Evolutionary conservation across 2,113 vertebrate species (phyloP).

Genomic region (Melanocharis versteri): DNA sequence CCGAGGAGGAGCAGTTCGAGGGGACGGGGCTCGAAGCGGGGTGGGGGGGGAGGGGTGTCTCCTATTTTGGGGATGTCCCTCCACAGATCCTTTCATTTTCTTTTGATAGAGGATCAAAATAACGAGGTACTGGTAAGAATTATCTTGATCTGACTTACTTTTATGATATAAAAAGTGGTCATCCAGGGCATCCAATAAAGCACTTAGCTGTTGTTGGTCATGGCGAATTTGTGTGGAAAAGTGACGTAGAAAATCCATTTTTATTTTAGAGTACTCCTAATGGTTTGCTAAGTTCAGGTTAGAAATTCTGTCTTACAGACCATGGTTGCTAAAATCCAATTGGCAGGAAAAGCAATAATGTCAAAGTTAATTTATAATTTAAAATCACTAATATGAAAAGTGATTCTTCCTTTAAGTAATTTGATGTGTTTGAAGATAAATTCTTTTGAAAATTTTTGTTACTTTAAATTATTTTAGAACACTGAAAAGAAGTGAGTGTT

Average conservation of each 20-base stretch:
- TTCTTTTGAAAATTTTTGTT: conserved; percentile 24
- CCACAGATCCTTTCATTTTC: background rate
- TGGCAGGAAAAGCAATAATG: conserved; percentile 38
- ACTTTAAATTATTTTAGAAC: conserved; percentile 55
- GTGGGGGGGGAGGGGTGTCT: too few species aligned
- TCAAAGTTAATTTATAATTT: conserved; percentile 54
- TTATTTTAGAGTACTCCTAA: conserved; percentile 16
- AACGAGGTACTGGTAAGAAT: background rate
- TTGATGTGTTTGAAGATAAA: conserved; percentile 30
- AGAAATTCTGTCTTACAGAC: conserved; percentile 24
- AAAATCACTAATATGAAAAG: conserved; percentile 44
- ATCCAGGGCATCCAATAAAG: background rate
- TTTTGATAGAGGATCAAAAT: background rate
- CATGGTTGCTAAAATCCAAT: conserved; percentile 18
- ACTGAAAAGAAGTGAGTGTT: background rate
- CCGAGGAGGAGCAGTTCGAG: too few species aligned
- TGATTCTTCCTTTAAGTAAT: conserved; percentile 35
- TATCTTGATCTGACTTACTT: background rate
- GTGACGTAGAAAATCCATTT: conserved; percentile 9
- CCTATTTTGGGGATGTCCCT: too few species aligned
- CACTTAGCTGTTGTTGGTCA: conserved; percentile 4
- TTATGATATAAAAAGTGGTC: background rate
- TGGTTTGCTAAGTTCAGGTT: background rate
- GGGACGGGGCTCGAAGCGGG: too few species aligned
- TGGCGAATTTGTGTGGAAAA: background rate